These are phyloP conservation scores for Charadrius vociferus DNA, from an alignment of 2,113 vertebrate species.

Conservation along the genomic window DNA sequence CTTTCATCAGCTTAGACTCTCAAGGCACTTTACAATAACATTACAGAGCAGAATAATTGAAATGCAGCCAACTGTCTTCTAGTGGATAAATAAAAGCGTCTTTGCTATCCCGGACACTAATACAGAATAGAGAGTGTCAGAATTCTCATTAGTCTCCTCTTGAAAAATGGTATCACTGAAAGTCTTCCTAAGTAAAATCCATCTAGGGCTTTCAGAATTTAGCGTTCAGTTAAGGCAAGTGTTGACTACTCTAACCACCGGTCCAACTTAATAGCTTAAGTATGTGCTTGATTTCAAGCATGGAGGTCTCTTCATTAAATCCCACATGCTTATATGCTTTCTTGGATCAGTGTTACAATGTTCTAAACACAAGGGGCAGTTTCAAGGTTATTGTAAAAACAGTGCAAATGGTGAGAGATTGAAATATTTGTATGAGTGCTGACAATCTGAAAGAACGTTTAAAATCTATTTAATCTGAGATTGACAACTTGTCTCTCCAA, in stretches of 20 bases:
- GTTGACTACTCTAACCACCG: not conserved
- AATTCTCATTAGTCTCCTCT: not conserved
- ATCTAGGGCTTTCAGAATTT: not conserved
- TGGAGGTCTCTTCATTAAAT: not conserved
- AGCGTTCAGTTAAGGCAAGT: not conserved
- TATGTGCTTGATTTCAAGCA: not conserved
- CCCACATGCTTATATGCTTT: not conserved
- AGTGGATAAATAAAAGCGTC: constrained; percentile 12
- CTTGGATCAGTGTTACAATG: not conserved
- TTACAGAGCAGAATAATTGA: constrained; percentile 48
- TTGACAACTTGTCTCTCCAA: not conserved
- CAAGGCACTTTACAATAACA: constrained; percentile 43
- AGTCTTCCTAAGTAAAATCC: not conserved
- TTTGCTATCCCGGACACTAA: not conserved
- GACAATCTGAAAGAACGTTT: not conserved
- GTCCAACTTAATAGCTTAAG: not conserved
- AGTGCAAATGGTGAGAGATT: not conserved
- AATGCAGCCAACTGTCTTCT: constrained; percentile 49
- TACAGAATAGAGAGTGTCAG: not conserved
- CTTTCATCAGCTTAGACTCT: constrained; percentile 53
- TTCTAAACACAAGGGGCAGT: not conserved
- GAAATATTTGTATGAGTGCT: not conserved
- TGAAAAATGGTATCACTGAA: not conserved
- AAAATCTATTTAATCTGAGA: not conserved
- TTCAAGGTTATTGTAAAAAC: not conserved